These are phyloP conservation scores for Carabus problematicus DNA, from an alignment of 2,888 invertebrate genomes.

Conservation along the genomic window DNA sequence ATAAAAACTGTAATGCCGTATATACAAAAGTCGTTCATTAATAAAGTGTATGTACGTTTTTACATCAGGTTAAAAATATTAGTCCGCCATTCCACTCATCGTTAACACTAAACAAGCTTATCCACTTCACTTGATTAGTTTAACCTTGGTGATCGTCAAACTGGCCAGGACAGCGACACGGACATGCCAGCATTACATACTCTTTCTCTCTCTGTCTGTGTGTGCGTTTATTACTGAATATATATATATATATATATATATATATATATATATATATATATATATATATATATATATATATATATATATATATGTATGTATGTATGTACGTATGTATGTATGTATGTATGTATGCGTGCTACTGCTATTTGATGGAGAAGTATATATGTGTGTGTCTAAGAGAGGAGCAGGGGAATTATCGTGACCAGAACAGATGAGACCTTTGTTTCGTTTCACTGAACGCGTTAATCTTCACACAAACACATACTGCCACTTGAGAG, in stretches of 20 bases:
- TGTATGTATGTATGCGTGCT: no score
- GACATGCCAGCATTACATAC: slow-evolving; percentile 13
- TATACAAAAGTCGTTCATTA: slow-evolving; percentile 37
- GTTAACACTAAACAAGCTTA: slow-evolving; percentile 43
- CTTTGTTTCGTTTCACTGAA: slow-evolving; percentile 6
- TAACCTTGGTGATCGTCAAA: slow-evolving; percentile 54
- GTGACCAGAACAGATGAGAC: slow-evolving; percentile 13
- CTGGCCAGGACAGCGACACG: slow-evolving; percentile 24
- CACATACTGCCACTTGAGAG: background rate
- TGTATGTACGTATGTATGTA: no score
- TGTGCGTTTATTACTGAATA: no score
- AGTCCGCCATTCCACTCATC: slow-evolving; percentile 42
- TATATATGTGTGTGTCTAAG: no score
- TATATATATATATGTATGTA: no score
- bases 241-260: no score
- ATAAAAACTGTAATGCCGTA: no score
- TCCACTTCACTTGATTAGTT: slow-evolving; percentile 57
- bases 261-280: no score
- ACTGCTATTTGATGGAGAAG: no score
- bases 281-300: no score
- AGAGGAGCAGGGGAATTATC: background rate
- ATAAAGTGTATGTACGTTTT: slow-evolving; percentile 39
- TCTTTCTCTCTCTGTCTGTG: no score
- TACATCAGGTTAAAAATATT: slow-evolving; percentile 43
- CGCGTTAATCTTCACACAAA: slow-evolving; percentile 11